Percentiles rank a stretch among this genome's conserved stretches.
phyloP scores from a whole-genome alignment of 2,113 vertebrate species.

The Syngnathus typhle region DNA sequence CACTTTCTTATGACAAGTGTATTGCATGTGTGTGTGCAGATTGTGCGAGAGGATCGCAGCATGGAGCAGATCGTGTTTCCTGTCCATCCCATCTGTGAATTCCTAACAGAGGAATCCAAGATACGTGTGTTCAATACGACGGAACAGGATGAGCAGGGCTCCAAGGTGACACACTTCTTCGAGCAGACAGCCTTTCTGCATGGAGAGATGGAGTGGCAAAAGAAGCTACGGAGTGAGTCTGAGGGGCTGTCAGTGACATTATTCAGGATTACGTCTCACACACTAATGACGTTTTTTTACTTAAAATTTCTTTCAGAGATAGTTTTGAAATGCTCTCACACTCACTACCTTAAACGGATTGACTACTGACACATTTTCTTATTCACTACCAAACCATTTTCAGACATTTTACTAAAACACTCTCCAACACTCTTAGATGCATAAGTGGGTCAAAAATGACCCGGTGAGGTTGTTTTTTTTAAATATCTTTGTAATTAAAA shows the following conservation, averaged over 20 bases:
- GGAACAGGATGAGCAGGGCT: slow-evolving; percentile 95
- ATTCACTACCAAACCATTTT: background rate
- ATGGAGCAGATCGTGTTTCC: slow-evolving; percentile 99
- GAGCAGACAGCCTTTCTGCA: slow-evolving; percentile 92
- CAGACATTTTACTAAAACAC: no score
- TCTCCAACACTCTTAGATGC: no score
- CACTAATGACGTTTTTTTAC: background rate
- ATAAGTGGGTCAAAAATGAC: no score
- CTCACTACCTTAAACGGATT: background rate
- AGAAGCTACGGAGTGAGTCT: slow-evolving; percentile 88
- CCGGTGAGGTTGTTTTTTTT: no score
- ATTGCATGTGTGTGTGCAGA: slow-evolving; percentile 64
- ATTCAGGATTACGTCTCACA: background rate
- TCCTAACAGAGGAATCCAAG: slow-evolving; percentile 91
- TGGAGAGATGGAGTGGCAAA: slow-evolving; percentile 99
- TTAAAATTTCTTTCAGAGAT: background rate
- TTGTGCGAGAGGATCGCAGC: slow-evolving; percentile 90
- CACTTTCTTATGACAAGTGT: background rate
- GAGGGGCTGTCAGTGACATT: background rate
- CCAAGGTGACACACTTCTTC: slow-evolving; percentile 97
- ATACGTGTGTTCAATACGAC: slow-evolving; percentile 88
- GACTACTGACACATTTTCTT: background rate
- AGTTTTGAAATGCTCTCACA: background rate
- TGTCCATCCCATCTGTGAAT: slow-evolving; percentile 89
- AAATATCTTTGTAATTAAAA: no score